A percentile compares a stretch with the other conserved stretches of the same genome.
Evolutionary conservation across 23 tunicate genomes (phyloP).

Genomic region (Halocynthia roretzi): DNA sequence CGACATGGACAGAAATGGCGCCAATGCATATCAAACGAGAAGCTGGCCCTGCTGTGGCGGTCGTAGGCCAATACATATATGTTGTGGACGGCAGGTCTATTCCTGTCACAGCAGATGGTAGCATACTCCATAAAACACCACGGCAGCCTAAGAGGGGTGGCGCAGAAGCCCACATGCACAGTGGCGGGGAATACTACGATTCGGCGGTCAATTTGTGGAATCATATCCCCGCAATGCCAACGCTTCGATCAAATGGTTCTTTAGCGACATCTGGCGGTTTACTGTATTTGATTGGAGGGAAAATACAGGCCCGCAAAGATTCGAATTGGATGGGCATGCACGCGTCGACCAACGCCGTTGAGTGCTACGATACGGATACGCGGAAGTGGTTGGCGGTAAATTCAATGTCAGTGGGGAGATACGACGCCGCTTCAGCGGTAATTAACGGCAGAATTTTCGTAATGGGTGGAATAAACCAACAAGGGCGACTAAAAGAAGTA

Average conservation of each 20-base stretch:
- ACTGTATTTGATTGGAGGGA: neutral
- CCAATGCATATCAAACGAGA: constrained; percentile 3
- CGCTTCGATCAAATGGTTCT: neutral
- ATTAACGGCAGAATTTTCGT: neutral
- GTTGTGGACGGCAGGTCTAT: constrained; percentile 1
- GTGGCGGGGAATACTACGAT: constrained; percentile 3
- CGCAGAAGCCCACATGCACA: neutral
- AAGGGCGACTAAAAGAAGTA: neutral
- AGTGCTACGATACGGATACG: neutral
- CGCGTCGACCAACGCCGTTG: neutral
- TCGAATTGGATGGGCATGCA: constrained; percentile 3
- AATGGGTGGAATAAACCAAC: neutral
- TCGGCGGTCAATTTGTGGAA: neutral
- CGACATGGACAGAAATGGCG: neutral
- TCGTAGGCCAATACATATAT: neutral
- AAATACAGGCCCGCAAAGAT: neutral
- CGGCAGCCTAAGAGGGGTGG: neutral
- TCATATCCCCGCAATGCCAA: neutral
- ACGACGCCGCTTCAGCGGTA: neutral
- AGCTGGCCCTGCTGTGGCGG: neutral
- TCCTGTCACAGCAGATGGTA: neutral
- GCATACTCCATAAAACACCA: neutral
- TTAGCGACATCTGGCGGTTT: neutral
- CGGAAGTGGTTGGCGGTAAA: neutral
- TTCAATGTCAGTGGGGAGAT: neutral